Evolutionary conservation across 2,888 invertebrate genomes (phyloP), one percentile per base, ranked within the genome.

Genomic region (Tubulanus polymorphus): DNA sequence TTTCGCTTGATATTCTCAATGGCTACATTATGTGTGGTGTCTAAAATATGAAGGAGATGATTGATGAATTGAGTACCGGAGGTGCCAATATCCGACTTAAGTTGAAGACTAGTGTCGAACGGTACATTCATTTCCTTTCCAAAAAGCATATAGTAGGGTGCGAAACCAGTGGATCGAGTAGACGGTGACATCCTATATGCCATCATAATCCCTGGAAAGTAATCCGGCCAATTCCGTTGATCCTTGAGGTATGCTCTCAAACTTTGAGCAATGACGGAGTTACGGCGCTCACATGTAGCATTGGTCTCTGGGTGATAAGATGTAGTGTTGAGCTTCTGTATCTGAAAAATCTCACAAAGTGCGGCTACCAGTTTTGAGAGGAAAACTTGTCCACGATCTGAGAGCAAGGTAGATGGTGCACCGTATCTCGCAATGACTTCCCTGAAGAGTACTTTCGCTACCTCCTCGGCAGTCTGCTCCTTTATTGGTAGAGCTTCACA

Each of bases 241-340:
- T 29, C 6, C 2, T 37, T 37, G 30, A 20, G 20, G 2, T 53
- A 25, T 3, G 54, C 28, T 2, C 54, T 15, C 30, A 54, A 15
- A 26, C 30, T 18, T 28, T 54, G 54, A 10, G 20, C 5, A 3
- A 54, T 3, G 3, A 28, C 28, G 1, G 3, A 3, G 20, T 51
- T 51, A 6, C 6, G 10, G 2, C 45, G 29, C 28, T 63, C 63
- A n/a, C 47, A 49, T 15, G 57, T 51, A 10, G 57, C 37, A 54
- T 63, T 64, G 12, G 61, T 60, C 48, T 64, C 60, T 20, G 61
- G 61, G 29, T 64, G 61, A 27, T 63, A 64, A 27, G 49, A 45
- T 28, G 56, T 59, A 20, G 64, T 63, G 29, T 59, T 51, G 27
- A 51, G 46, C 10, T 58, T 35, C 41, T 30, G 62, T 3, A 64